Base-by-base conservation (phyloP, 1,140 invertebrate species). In the Notospermus geniculatus region DNA sequence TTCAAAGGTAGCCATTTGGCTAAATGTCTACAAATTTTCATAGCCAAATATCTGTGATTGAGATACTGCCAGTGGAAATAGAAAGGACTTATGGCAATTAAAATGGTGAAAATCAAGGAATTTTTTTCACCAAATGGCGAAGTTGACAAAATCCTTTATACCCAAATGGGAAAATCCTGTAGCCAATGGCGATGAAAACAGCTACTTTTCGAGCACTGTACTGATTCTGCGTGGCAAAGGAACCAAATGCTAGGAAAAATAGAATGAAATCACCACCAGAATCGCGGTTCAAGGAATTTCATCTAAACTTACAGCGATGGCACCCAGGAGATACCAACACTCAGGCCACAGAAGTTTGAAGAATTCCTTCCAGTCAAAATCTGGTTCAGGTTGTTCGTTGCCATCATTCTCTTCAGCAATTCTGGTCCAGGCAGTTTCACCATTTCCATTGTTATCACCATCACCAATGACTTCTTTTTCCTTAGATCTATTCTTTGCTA, bases 331-430 rank as follows among this genome's bases (percentile, higher is more conserved):
- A 63, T 78, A 80, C 60, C 73, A 73, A 22, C 83, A 67, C 66
- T 85, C 83, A 41, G 82, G 79, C 64, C 66, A 71, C 17, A 85
- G 66, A n/a, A 84, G 65, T 17, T 65, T 9, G 62, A 77, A 79
- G 59, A 85, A 82, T 64, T 80, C 73, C 55, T 58, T 67, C 80
- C 81, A 84, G 53, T 82, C 80, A 76, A 85, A 82, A 52, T 67
- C 52, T 25, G 71, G 60, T 41, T 77, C 75, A 43, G 62, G 25
- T 22, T 60, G 30, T 15, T 62, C 57, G 15, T 32, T 25, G 4
- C 13, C 32, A 25, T 22, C 15, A 25, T 30, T 23, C n/a, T n/a
- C 11, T 19, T 25, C 28, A 60, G 1, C 23, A 2, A 60, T 11
- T 25, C 32, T 50, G 2, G 22, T 41, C 11, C 41, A 17, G 0